A percentile compares a stretch with the other conserved stretches of the same genome.
phyloP scores from a whole-genome alignment of 2,113 vertebrate species.

The Talpa occidentalis region DNA sequence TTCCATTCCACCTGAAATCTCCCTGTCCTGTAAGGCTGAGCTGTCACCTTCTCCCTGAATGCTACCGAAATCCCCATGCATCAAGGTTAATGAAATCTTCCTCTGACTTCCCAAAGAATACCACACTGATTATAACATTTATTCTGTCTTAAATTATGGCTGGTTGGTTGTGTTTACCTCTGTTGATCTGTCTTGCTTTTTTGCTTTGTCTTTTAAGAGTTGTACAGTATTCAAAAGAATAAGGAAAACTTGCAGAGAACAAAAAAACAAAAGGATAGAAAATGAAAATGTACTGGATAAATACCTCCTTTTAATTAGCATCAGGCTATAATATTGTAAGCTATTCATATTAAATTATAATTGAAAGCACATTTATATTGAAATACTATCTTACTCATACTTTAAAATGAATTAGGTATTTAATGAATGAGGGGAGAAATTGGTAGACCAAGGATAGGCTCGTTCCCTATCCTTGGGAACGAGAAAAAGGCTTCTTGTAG shows the following conservation, averaged over 20 bases:
- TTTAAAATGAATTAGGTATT: constrained; percentile 44
- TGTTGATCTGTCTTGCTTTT: not conserved
- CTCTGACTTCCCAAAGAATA: not conserved
- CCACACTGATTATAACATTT: not conserved
- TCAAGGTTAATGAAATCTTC: not conserved
- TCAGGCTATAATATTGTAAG: not conserved
- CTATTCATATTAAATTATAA: not conserved
- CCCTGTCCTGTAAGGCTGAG: not conserved
- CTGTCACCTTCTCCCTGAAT: not conserved
- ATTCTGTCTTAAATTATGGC: constrained; percentile 12
- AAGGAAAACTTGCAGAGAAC: not conserved
- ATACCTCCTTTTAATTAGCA: constrained; percentile 48
- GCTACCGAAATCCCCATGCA: not conserved
- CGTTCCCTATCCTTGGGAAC: too few relatives aligned
- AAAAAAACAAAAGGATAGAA: constrained; percentile 19
- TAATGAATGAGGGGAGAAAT: not conserved
- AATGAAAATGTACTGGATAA: constrained; percentile 10
- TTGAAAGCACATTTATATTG: not conserved
- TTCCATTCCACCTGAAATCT: not conserved
- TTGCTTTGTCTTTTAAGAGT: not conserved
- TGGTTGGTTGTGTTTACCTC: not conserved
- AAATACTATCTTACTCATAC: constrained; percentile 2
- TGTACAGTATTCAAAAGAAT: not conserved
- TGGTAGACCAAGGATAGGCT: not conserved
- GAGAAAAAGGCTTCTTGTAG: not conserved